These are phyloP conservation scores for Leptogaster cylindrica DNA, from an alignment of 2,888 invertebrate genomes.

Conservation along the genomic window DNA sequence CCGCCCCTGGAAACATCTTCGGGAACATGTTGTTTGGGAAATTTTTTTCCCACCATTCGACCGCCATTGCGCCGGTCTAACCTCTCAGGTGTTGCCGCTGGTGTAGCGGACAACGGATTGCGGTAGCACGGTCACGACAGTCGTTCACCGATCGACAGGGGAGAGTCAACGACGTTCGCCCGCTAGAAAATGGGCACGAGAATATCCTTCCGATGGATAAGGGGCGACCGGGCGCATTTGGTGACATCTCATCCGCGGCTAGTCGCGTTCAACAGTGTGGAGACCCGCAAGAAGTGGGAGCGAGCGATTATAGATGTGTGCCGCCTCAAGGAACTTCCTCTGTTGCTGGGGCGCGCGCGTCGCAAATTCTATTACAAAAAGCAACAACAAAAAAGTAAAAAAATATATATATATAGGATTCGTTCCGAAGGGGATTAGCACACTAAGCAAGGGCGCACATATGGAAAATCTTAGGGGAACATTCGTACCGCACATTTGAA, in stretches of 20 bases:
- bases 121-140: not conserved
- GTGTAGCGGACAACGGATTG: not conserved
- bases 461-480: constrained; percentile 3
- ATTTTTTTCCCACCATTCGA: constrained; percentile 4
- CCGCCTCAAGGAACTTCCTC: constrained; percentile 44
- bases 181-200: too few species aligned
- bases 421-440: too few species aligned
- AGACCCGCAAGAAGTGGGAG: constrained; percentile 54
- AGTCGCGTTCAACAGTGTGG: constrained; percentile 55
- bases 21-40: constrained; percentile 4
- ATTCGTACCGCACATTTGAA: not conserved
- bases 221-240: too few species aligned
- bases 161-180: not conserved
- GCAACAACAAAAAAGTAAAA: too few species aligned
- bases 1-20: constrained; percentile 38
- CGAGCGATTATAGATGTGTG: constrained; percentile 44
- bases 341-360: constrained; percentile 28
- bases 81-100: not conserved
- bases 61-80: not conserved
- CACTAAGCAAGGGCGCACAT: constrained; percentile 13
- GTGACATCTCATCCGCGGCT: constrained; percentile 54
- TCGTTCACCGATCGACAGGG: not conserved
- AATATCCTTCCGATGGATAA: too few species aligned
- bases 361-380: too few species aligned
- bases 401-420: not conserved